Percentiles rank a stretch among this genome's conserved stretches.
Conservation (phyloP, 1,140 invertebrate genomes). For the Apis florea region DNA sequence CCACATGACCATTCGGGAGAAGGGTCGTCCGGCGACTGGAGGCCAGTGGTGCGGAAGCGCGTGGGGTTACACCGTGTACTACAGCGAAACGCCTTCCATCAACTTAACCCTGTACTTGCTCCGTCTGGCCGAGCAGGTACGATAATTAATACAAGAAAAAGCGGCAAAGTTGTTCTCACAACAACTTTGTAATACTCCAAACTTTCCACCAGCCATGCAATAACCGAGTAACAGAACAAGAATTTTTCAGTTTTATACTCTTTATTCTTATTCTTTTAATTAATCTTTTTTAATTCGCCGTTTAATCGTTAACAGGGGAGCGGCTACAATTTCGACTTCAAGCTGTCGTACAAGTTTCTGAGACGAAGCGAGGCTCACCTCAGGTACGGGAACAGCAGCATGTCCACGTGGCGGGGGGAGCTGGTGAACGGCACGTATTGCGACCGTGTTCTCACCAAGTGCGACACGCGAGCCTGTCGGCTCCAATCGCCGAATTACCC, state of each 20-base stretch:
- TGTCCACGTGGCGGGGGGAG: constrained; percentile 86
- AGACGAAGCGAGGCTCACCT: constrained; percentile 87
- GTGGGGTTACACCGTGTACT: constrained; percentile 92
- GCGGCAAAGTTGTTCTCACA: no score
- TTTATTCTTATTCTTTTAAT: no score
- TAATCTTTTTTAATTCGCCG: no score
- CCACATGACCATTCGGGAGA: constrained; percentile 89
- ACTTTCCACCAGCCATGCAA: no score
- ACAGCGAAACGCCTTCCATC: constrained; percentile 89
- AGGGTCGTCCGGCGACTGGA: constrained; percentile 85
- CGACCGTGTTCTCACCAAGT: constrained; percentile 86
- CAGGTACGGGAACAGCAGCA: constrained; percentile 87
- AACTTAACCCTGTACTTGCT: constrained; percentile 87
- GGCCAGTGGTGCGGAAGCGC: constrained; percentile 92
- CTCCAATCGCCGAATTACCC: constrained; percentile 93
- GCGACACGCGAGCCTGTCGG: constrained; percentile 82
- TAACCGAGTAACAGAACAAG: no score
- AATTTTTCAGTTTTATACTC: no score
- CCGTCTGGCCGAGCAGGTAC: constrained; percentile 87
- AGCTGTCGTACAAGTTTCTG: constrained; percentile 90
- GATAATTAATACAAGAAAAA: no score
- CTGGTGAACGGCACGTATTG: constrained; percentile 87
- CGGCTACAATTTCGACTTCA: constrained; percentile 91
- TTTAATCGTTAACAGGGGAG: constrained; percentile 81
- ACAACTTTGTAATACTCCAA: no score